phyloP scores from a whole-genome alignment of 2,888 invertebrate genomes.

The Apotomis capreana region DNA sequence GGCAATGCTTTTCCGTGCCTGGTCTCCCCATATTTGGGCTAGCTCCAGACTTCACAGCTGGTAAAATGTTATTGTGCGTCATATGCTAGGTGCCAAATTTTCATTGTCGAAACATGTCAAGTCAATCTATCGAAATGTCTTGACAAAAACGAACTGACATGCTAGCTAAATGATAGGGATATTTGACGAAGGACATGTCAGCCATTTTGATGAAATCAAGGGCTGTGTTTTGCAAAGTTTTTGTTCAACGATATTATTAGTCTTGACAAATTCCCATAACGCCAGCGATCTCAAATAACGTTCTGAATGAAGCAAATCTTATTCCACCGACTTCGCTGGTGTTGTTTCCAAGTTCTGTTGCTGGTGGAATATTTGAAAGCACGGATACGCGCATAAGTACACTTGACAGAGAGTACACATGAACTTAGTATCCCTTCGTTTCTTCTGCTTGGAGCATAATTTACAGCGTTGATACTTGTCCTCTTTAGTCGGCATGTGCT shows the following conservation, averaged over 20 bases:
- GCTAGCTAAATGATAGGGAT: too few species aligned
- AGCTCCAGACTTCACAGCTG: too few species aligned
- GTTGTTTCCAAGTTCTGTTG: not conserved
- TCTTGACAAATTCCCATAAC: not conserved
- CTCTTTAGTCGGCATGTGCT: conserved; percentile 29
- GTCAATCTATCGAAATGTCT: too few species aligned
- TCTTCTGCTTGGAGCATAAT: conserved; percentile 36
- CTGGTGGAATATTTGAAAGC: conserved; percentile 38
- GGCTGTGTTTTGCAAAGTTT: not conserved
- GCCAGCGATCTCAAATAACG: not conserved
- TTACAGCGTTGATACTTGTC: conserved; percentile 40
- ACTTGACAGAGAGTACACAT: conserved; percentile 38
- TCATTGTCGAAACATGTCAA: too few species aligned
- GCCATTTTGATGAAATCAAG: too few species aligned
- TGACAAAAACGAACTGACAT: too few species aligned
- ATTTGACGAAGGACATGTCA: too few species aligned
- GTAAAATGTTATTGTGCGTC: too few species aligned
- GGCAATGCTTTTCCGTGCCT: too few species aligned
- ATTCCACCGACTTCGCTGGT: not conserved
- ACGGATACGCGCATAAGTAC: conserved; percentile 36
- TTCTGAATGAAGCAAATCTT: not conserved
- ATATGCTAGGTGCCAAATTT: too few species aligned
- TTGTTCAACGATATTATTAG: not conserved
- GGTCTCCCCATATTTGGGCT: too few species aligned
- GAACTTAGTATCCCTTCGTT: conserved; percentile 28